Evolutionary conservation across 1,140 invertebrate species (phyloP).

Genomic region (Hyles vespertilio): DNA sequence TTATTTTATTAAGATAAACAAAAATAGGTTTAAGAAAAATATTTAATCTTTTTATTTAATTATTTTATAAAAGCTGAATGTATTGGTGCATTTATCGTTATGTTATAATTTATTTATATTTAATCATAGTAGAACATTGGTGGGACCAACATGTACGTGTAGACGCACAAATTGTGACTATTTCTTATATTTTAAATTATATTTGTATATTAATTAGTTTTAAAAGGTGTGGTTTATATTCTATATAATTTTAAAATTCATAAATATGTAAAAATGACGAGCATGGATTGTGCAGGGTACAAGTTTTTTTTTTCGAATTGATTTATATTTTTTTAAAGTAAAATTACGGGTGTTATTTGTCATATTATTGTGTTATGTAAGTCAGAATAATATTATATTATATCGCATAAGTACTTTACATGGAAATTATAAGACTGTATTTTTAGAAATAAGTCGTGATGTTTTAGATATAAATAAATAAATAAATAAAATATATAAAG

Average conservation of each 20-base stretch:
- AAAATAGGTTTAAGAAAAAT: too few species aligned
- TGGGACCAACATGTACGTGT: too few species aligned
- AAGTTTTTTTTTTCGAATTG: not conserved
- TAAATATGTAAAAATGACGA: slow-evolving; percentile 38
- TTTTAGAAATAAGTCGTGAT: slow-evolving; percentile 3
- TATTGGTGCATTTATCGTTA: slow-evolving; percentile 35
- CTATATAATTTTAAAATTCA: slow-evolving; percentile 6
- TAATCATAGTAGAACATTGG: slow-evolving; percentile 1
- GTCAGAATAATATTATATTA: not conserved
- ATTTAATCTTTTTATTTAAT: slow-evolving; percentile 3
- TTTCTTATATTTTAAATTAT: not conserved
- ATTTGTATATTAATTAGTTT: slow-evolving; percentile 21
- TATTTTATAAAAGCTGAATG: slow-evolving; percentile 35
- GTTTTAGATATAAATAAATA: slow-evolving; percentile 9
- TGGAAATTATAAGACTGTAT: slow-evolving; percentile 8
- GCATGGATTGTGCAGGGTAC: slow-evolving; percentile 53
- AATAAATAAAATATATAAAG: not conserved
- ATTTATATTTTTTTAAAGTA: not conserved
- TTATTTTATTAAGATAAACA: too few species aligned
- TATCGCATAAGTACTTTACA: not conserved
- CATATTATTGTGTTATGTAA: slow-evolving; percentile 9
- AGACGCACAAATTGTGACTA: too few species aligned
- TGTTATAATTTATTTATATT: slow-evolving; percentile 22
- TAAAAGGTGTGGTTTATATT: not conserved
- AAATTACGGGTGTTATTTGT: slow-evolving; percentile 43